phyloP scores from a whole-genome alignment of 2,113 vertebrate genomes.

The Thamnaconus septentrionalis region DNA sequence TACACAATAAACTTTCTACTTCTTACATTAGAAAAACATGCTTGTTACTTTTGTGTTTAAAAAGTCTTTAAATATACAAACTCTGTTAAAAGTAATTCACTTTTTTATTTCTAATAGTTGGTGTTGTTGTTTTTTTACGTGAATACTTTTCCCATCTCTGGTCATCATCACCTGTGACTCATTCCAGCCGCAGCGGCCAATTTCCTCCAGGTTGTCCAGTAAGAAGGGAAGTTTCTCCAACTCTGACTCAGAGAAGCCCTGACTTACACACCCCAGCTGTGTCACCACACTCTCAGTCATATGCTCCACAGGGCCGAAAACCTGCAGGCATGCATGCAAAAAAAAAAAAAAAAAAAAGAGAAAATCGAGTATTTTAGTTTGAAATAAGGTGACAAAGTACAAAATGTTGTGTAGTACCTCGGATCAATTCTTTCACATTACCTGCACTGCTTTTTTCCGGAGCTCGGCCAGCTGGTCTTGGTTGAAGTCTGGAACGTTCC shows the following conservation, averaged over 20 bases:
- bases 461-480: conserved; percentile 58
- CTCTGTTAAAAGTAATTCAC: no score
- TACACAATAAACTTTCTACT: no score
- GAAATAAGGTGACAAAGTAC: neutral
- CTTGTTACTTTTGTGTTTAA: neutral
- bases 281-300: conserved; percentile 49
- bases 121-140: no score
- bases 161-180: conserved; percentile 59
- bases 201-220: conserved; percentile 54
- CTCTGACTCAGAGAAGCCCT: conserved; percentile 52
- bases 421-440: conserved; percentile 18
- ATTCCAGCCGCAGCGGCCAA: conserved; percentile 65
- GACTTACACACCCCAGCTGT: conserved; percentile 65
- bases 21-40: no score
- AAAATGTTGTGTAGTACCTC: neutral
- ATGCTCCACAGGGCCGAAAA: conserved; percentile 37
- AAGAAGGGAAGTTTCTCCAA: conserved; percentile 55
- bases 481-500: conserved; percentile 40
- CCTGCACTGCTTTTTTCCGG: conserved; percentile 53
- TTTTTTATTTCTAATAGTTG: no score
- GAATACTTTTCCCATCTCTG: no score
- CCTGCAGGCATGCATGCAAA: conserved; percentile 40
- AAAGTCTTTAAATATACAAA: no score
- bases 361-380: neutral
- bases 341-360: neutral